These are phyloP conservation scores for Arvicanthis niloticus DNA, from an alignment of 2,113 vertebrate species.

Conservation along the genomic window DNA sequence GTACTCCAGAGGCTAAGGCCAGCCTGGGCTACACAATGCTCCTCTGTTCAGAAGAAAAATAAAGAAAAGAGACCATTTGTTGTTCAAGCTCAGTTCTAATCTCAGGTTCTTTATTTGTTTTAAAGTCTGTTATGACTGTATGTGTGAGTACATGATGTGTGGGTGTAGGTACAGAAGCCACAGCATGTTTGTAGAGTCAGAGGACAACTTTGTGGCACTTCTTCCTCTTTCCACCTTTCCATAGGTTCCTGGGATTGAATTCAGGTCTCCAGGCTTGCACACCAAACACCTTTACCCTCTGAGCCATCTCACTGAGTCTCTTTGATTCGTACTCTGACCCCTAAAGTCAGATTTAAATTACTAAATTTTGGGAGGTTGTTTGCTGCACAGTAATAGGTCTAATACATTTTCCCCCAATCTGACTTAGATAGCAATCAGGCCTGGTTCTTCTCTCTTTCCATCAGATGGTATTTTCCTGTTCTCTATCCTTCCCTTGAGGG, in stretches of 20 bases:
- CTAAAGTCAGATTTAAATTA: constrained; percentile 22
- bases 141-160: not conserved
- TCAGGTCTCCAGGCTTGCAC: not conserved
- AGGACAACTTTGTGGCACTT: not conserved
- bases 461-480: not conserved
- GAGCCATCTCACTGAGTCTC: not conserved
- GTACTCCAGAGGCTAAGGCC: not conserved
- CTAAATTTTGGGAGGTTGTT: constrained; percentile 32
- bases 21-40: not conserved
- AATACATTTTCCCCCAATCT: constrained; percentile 2
- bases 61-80: not conserved
- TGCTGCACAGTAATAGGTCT: constrained; percentile 10
- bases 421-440: constrained; percentile 1
- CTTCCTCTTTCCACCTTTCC: not conserved
- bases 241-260: not conserved
- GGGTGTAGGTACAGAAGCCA: not conserved
- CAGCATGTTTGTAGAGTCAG: not conserved
- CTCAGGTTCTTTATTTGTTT: not conserved
- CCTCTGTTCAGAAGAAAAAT: not conserved
- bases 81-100: constrained; percentile 16
- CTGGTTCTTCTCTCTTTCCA: constrained; percentile 19
- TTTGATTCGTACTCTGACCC: no score
- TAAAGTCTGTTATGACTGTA: not conserved
- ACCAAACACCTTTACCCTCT: not conserved
- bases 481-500: not conserved